A percentile compares a stretch with the other conserved stretches of the same genome.
These are phyloP conservation scores for Junonia oenone DNA, from an alignment of 2,888 invertebrate species.

Conservation along the genomic window DNA sequence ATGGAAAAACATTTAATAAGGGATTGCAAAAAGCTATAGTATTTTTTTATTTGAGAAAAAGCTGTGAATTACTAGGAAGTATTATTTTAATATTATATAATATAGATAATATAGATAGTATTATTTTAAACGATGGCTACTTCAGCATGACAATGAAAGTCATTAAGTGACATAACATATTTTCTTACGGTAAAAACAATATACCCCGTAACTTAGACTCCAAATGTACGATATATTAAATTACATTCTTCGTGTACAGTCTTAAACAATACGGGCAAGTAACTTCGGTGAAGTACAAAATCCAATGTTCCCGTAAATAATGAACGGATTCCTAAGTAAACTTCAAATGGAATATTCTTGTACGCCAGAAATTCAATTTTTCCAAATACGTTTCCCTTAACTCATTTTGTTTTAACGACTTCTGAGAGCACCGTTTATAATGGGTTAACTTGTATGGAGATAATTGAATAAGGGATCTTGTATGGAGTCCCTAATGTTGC, in stretches of 20 bases:
- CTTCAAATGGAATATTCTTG: constrained; percentile 12
- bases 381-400: constrained; percentile 1
- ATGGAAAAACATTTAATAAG: too few relatives aligned
- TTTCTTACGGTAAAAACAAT: too few relatives aligned
- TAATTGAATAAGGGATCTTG: background rate
- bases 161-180: background rate
- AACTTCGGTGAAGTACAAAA: constrained; percentile 8
- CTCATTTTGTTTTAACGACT: background rate
- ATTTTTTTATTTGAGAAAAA: too few relatives aligned
- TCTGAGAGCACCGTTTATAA: background rate
- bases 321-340: constrained; percentile 4
- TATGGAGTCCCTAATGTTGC: too few relatives aligned
- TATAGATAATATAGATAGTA: too few relatives aligned
- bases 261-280: background rate
- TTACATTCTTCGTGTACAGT: background rate
- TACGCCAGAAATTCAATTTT: background rate
- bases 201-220: too few relatives aligned
- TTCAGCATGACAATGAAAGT: background rate
- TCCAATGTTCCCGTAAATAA: background rate
- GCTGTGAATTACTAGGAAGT: too few relatives aligned
- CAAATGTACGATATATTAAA: background rate
- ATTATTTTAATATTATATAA: too few relatives aligned
- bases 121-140: too few relatives aligned
- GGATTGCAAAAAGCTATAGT: too few relatives aligned
- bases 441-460: background rate